Evolutionary conservation across 2,113 vertebrate genomes (phyloP).

Genomic region (Pluvialis apricaria): DNA sequence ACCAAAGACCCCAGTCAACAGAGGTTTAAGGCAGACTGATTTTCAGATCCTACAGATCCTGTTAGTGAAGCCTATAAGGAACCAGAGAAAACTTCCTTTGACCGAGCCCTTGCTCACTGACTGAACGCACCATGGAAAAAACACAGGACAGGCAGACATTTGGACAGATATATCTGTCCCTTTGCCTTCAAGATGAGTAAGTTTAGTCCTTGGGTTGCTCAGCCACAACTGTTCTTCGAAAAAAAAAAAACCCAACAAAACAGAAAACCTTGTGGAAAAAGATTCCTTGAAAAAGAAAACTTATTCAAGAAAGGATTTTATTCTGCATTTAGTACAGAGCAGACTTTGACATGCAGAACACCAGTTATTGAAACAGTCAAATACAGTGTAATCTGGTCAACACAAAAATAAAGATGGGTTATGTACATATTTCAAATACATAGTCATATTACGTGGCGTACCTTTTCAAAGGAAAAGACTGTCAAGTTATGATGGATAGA

Average conservation of each 20-base stretch:
- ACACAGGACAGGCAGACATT: neutral
- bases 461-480: neutral
- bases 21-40: neutral
- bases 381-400: neutral
- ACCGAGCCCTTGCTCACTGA: neutral
- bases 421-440: neutral
- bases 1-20: neutral
- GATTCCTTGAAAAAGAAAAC: neutral
- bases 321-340: neutral
- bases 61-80: neutral
- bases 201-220: neutral
- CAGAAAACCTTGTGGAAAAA: neutral
- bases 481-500: neutral
- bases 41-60: neutral
- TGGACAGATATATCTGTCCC: neutral
- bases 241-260: neutral
- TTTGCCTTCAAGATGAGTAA: neutral
- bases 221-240: neutral
- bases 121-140: neutral
- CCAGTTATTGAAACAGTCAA: neutral
- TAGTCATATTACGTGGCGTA: neutral
- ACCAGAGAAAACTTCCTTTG: neutral
- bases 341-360: neutral
- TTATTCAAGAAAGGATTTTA: neutral
- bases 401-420: neutral